Base-by-base conservation (phyloP, 2,888 invertebrate species). In the Agrochola macilenta region DNA sequence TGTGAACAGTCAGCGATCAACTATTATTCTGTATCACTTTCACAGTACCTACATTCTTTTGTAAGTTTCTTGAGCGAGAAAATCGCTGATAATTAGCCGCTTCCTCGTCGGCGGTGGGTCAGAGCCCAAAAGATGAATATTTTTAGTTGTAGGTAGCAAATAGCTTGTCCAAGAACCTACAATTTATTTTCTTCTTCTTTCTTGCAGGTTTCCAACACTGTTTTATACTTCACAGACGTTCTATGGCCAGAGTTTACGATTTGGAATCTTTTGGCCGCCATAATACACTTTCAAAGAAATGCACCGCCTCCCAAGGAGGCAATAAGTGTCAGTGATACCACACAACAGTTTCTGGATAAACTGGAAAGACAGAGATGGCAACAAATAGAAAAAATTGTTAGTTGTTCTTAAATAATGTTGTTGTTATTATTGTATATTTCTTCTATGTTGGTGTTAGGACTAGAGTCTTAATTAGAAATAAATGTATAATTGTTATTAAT, bases 211-310 rank as follows among this genome's bases (percentile, higher is more conserved):
- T 97, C 98, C 58, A 97, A 98, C 90, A 98, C 98, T 12, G 98
- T 98, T 66, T 93, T 99, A 60, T 98, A 98, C 92, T 99, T 99
- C 94, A 98, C 98, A 1, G 97, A 98, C 83, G 98, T 98, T 0
- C 95, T 99, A 57, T 99, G 99, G 99, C 99, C 99, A 3, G 99
- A 99, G 92, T 99, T 99, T 92, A 98, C 97, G 64, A 97, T 99
- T 80, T 99, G 99, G 99, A 98, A 99, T 94, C 97, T 99, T 71
- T 95, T 99, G 84, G 97, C 97, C 35, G 98, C 98, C 46, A 97
- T 99, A 80, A 97, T 99, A 89, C 97, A 98, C 89, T 99, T 98
- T 94, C 99, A 99, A 95, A 97, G 97, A 80, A 88, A 95, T 85
- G 93, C 94, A 1, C 93, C 94, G 2, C 86, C 91, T 11, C 72